phyloP scores from a whole-genome alignment of 2,113 vertebrate genomes.

The Syngnathus typhle region DNA sequence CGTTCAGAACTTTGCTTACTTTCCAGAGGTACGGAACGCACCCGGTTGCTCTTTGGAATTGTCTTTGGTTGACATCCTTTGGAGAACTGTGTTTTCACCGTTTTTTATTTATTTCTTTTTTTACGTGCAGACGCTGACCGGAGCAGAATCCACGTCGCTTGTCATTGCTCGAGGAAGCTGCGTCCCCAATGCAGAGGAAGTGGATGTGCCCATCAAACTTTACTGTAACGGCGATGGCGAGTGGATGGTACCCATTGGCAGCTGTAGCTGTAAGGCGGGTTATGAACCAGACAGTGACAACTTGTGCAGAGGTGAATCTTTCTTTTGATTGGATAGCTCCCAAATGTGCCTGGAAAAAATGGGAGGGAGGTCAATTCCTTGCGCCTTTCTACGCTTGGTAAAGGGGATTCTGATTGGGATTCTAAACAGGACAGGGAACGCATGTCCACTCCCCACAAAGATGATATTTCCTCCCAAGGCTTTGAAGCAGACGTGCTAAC shows the following conservation, averaged over 20 bases:
- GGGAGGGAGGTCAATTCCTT: background rate
- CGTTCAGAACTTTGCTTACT: constrained; percentile 93
- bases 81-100: background rate
- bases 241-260: constrained; percentile 98
- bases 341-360: constrained; percentile 11
- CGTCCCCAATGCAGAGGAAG: constrained; percentile 89
- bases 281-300: constrained; percentile 87
- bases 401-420: no score
- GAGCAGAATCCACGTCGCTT: constrained; percentile 91
- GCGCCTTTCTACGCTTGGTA: no score
- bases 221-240: constrained; percentile 97
- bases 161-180: constrained; percentile 91
- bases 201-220: constrained; percentile 93
- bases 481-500: background rate
- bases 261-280: constrained; percentile 92
- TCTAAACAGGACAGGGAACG: background rate
- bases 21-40: constrained; percentile 74
- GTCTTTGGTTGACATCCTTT: background rate
- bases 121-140: constrained; percentile 82
- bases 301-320: constrained; percentile 84
- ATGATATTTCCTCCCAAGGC: background rate
- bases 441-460: background rate
- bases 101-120: no score
- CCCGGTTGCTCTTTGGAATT: background rate
- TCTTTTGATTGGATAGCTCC: constrained; percentile 9